These are phyloP conservation scores for Drosophila suzukii DNA, from an alignment of 1,140 invertebrate species.

Conservation along the genomic window DNA sequence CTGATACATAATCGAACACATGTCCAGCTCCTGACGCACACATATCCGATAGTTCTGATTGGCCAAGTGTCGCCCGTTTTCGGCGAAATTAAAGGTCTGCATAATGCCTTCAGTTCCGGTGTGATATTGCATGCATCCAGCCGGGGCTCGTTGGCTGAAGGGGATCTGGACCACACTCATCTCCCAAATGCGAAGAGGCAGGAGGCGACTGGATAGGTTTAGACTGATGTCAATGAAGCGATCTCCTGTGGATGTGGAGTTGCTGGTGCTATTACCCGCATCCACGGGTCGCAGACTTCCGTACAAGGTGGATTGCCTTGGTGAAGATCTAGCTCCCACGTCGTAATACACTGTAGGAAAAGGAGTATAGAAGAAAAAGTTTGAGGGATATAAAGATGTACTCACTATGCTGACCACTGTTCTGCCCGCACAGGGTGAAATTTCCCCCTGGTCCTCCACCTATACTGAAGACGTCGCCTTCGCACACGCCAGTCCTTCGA, in stretches of 20 bases:
- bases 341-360: constrained; percentile 88
- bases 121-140: constrained; percentile 90
- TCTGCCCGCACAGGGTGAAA: constrained; percentile 91
- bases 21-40: constrained; percentile 88
- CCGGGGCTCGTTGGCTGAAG: constrained; percentile 90
- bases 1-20: constrained; percentile 91
- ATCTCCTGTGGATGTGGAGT: constrained; percentile 23
- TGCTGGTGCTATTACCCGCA: constrained; percentile 15
- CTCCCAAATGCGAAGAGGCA: constrained; percentile 90
- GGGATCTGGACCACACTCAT: constrained; percentile 89
- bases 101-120: constrained; percentile 85
- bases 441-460: constrained; percentile 86
- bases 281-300: constrained; percentile 64
- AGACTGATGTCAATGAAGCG: constrained; percentile 70
- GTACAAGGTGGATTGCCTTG: constrained; percentile 69
- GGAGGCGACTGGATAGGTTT: constrained; percentile 85
- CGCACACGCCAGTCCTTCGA: constrained; percentile 90
- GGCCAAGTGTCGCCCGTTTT: constrained; percentile 92
- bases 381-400: constrained; percentile 56
- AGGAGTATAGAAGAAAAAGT: too few relatives aligned
- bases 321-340: constrained; percentile 84
- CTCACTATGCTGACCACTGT: constrained; percentile 93
- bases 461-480: constrained; percentile 89
- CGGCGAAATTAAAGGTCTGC: constrained; percentile 91
- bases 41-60: constrained; percentile 92